Conservation (phyloP, 2,888 invertebrate genomes). For the Strigamia crassipes region DNA sequence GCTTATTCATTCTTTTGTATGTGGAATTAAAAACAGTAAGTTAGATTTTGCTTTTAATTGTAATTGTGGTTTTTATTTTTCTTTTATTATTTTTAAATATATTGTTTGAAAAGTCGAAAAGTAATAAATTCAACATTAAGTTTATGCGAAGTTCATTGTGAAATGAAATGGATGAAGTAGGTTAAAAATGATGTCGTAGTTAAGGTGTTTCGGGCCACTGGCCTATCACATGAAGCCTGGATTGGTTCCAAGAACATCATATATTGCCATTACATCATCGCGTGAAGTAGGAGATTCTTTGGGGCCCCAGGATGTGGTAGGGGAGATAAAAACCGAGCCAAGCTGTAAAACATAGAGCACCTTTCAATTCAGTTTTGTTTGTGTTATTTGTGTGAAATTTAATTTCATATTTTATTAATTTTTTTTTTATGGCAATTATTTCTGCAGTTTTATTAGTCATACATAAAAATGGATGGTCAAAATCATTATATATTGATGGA, state of each 20-base stretch:
- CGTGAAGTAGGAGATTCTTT: conserved; percentile 25
- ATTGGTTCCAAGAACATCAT: conserved; percentile 28
- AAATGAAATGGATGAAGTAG: conserved; percentile 17
- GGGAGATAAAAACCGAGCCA: not conserved
- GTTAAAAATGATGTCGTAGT: conserved; percentile 24
- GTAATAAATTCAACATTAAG: not conserved
- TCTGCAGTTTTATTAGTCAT: no score
- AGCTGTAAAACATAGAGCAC: not conserved
- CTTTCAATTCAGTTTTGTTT: not conserved
- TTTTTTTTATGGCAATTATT: no score
- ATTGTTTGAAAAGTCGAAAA: not conserved
- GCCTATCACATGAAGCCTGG: conserved; percentile 25
- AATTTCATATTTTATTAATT: no score
- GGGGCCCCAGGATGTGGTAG: conserved; percentile 34
- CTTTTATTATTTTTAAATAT: not conserved
- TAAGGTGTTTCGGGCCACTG: conserved; percentile 34
- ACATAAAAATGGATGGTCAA: no score
- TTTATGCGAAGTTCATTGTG: not conserved
- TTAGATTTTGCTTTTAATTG: not conserved
- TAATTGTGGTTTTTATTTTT: not conserved
- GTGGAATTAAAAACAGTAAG: conserved; percentile 15
- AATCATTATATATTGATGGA: not conserved
- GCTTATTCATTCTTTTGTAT: conserved; percentile 34
- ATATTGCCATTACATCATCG: conserved; percentile 24
- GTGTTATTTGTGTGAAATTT: not conserved